Evolutionary conservation across 2,797 vertebrate genomes (phyloP).

Genomic region (Margarornis squamiger): DNA sequence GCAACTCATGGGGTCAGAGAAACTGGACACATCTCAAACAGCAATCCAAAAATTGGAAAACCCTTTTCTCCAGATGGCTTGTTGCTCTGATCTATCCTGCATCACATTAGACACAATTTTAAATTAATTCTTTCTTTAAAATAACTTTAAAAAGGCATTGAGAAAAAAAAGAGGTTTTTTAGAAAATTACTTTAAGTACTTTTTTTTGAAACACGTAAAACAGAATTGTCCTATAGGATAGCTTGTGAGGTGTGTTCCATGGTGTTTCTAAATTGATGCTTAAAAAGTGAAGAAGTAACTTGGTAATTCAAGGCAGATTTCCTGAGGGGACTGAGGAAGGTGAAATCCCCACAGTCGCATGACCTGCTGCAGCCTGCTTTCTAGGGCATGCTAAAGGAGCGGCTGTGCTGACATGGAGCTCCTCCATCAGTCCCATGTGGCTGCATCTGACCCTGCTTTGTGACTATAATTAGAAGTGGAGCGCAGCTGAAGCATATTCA

Average conservation of each 20-base stretch:
- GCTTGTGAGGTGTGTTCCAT: neutral
- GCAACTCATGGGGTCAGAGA: neutral
- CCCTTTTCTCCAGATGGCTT: neutral
- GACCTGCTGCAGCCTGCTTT: constrained; percentile 6
- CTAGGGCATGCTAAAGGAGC: neutral
- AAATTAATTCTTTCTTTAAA: neutral
- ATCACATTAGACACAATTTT: neutral
- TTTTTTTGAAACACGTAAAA: neutral
- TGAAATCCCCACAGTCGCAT: neutral
- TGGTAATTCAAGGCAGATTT: neutral
- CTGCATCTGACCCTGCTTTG: constrained; percentile 44
- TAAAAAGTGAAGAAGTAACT: neutral
- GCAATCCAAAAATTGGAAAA: neutral
- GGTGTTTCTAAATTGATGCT: neutral
- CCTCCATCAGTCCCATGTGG: neutral
- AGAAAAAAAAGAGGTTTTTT: neutral
- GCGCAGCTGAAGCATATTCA: neutral
- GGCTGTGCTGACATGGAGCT: neutral
- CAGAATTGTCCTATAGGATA: neutral
- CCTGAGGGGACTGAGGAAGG: neutral
- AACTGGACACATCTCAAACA: neutral
- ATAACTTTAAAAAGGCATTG: neutral
- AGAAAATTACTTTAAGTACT: neutral
- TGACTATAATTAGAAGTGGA: constrained; percentile 36
- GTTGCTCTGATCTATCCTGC: neutral